Evolutionary conservation across 2,888 invertebrate genomes (phyloP), one percentile per base, ranked within the genome.

Genomic region (Coelinius sp.): DNA sequence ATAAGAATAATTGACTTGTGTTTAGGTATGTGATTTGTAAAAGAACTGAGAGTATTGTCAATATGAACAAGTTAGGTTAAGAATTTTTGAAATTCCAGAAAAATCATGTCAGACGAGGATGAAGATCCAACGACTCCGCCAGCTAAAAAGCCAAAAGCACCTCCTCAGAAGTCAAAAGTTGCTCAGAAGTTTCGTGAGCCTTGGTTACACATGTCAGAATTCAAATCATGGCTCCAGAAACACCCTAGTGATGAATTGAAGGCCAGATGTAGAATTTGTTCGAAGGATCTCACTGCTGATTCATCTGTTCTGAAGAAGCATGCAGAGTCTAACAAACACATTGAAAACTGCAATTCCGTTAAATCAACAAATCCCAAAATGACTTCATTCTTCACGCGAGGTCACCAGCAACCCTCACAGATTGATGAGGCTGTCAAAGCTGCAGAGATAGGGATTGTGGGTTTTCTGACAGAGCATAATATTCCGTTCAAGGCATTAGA

Each of bases 401-500:
- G 5, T 46, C 17, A 17, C 4, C 5, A 46, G 4, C 7, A n/a
- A n/a, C 44, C 17, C n/a, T 17, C 14, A 46, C 17, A 46, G 44
- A 10, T 38, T 6, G 38, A 5, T 38, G 10, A 38, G 8, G 38
- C 38, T 7, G 38, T 38, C 10, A 38, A 74, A 49, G 8, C 35
- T 35, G 73, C 74, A n/a, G 75, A 75, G 67, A 69, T 77, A 1
- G 70, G 75, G 63, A 2, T 78, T 7, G 72, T 35, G 27, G 77
- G 35, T n/a, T 75, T 73, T 44, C 14, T 76, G n/a, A 73, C 67
- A 25, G 71, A 70, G n/a, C 73, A 75, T 35, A 72, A 75, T 24
- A 52, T 71, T 3, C 17, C 78, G 10, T 79, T 75, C 53, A 25
- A 22, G 2, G 46, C 56, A 12, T 41, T 71, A 17, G 73, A 78